A percentile compares a stretch with the other conserved stretches of the same genome.
Conservation (phyloP, 2,113 vertebrate genomes). For the Leuciscus idus region DNA sequence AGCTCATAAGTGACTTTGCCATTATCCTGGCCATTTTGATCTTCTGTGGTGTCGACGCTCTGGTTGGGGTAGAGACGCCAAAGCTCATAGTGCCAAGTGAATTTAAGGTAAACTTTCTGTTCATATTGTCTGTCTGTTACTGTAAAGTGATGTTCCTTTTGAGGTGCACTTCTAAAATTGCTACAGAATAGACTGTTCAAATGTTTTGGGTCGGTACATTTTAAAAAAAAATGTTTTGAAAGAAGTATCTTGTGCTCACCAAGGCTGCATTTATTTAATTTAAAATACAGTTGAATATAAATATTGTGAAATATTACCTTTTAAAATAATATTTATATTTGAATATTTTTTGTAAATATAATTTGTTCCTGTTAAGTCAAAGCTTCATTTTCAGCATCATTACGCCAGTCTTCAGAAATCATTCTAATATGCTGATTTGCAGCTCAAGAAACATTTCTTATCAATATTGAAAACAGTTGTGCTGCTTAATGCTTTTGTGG, state of each 20-base stretch:
- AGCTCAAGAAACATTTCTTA: background rate
- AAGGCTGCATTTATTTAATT: background rate
- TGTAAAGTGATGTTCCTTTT: background rate
- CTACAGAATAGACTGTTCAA: background rate
- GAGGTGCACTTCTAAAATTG: background rate
- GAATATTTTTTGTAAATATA: background rate
- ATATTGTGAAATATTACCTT: background rate
- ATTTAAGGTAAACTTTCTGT: slow-evolving; percentile 87
- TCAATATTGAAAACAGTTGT: background rate
- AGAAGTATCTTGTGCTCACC: background rate
- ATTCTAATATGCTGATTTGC: background rate
- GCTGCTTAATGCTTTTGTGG: too few species aligned
- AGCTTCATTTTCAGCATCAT: background rate
- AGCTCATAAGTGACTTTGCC: slow-evolving; percentile 97
- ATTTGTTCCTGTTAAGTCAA: background rate
- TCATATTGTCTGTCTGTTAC: background rate
- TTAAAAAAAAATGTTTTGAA: background rate
- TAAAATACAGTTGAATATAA: background rate
- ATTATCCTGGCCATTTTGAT: slow-evolving; percentile 96
- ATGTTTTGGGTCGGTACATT: background rate
- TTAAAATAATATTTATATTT: background rate
- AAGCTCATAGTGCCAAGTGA: slow-evolving; percentile 97
- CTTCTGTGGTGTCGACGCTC: slow-evolving; percentile 91
- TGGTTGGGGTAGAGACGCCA: slow-evolving; percentile 94
- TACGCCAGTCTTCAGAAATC: background rate